phyloP scores from a whole-genome alignment of 2,888 invertebrate genomes.

The Tolmerus cingulatus region DNA sequence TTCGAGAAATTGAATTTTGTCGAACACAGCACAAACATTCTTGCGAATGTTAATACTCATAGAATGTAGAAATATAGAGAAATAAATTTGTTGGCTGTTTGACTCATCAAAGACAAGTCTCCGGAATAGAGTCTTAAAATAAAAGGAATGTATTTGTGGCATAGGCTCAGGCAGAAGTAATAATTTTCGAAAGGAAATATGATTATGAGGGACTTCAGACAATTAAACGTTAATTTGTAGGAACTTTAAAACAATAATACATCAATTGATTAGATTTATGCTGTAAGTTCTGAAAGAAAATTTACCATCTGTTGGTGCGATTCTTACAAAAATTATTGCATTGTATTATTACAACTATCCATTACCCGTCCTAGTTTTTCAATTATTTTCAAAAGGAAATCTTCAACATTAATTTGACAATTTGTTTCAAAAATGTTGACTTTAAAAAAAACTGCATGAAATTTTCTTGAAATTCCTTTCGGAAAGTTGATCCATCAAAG shows the following conservation, averaged over 20 bases:
- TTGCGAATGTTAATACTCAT: neutral
- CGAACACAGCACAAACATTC: neutral
- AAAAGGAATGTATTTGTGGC: neutral
- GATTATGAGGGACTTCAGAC: no score
- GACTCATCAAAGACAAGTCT: neutral
- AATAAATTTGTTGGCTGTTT: neutral
- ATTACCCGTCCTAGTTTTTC: neutral
- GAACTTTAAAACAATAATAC: no score
- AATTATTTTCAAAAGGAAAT: neutral
- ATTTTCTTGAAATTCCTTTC: neutral
- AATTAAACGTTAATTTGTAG: no score
- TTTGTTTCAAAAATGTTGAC: neutral
- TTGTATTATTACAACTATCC: no score
- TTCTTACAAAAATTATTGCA: no score
- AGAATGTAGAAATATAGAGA: neutral
- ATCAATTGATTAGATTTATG: no score
- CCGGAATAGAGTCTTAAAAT: neutral
- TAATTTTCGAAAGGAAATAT: no score
- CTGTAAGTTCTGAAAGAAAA: no score
- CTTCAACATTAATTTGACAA: neutral
- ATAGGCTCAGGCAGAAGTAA: no score
- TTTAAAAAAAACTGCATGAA: neutral
- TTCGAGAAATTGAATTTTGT: neutral
- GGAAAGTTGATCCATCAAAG: neutral
- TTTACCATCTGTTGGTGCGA: no score